Evolutionary conservation across 2,888 invertebrate species (phyloP).

Genomic region (Dexiosoma caninum): DNA sequence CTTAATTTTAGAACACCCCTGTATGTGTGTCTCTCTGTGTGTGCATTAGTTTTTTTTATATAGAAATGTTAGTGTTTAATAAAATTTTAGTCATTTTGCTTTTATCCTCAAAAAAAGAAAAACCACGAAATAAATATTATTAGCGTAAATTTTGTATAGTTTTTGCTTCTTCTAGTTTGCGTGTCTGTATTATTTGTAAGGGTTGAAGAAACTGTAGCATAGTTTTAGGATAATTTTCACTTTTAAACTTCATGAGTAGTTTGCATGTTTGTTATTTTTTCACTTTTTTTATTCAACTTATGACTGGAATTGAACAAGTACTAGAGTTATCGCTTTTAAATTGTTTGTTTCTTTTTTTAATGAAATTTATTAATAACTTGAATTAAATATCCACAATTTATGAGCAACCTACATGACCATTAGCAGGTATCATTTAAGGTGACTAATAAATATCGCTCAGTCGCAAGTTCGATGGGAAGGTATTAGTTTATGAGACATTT

Average conservation of each 20-base stretch:
- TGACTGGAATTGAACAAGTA: conserved; percentile 31
- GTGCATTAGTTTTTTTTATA: background rate
- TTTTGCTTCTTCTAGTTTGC: background rate
- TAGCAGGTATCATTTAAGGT: no score
- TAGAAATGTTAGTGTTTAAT: conserved; percentile 22
- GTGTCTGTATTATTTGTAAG: background rate
- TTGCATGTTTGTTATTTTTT: no score
- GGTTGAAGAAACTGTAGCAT: conserved; percentile 6
- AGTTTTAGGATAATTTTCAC: conserved; percentile 46
- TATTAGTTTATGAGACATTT: no score
- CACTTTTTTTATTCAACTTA: conserved; percentile 14
- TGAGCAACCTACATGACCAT: no score
- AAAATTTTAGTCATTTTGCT: conserved; percentile 9
- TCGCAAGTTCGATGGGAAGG: no score
- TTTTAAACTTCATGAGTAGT: conserved; percentile 43
- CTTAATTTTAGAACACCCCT: background rate
- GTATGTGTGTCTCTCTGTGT: background rate
- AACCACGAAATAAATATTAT: background rate
- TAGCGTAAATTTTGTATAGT: background rate
- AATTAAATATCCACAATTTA: no score
- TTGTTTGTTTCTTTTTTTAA: no score
- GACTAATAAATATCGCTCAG: no score
- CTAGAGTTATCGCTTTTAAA: no score
- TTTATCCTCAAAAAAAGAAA: background rate
- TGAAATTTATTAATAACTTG: no score